Percentiles rank a stretch among this genome's conserved stretches.
Conservation (phyloP, 2,797 vertebrate species). For the Sebastes itinus region DNA sequence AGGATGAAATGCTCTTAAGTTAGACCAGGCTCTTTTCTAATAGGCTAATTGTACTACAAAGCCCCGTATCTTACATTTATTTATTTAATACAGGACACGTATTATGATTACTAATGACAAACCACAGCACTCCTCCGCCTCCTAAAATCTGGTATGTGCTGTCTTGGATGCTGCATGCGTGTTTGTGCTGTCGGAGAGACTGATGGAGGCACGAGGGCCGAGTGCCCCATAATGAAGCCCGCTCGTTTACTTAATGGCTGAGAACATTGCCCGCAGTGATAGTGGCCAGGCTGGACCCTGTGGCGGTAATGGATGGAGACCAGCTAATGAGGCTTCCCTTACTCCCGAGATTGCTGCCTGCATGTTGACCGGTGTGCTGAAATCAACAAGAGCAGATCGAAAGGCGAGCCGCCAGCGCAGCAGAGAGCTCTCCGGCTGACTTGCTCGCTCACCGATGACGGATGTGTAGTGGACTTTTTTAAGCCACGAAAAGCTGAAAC, state of each 20-base stretch:
- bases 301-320: slow-evolving; percentile 81
- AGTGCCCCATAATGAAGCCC: slow-evolving; percentile 77
- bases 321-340: slow-evolving; percentile 74
- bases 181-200: slow-evolving; percentile 65
- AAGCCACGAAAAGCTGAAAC: slow-evolving; percentile 9
- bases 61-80: slow-evolving; percentile 2
- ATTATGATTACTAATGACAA: slow-evolving; percentile 6
- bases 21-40: not conserved
- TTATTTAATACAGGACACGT: not conserved
- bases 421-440: slow-evolving; percentile 27
- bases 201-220: slow-evolving; percentile 57
- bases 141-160: slow-evolving; percentile 18
- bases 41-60: slow-evolving; percentile 10
- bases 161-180: slow-evolving; percentile 10
- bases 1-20: not conserved
- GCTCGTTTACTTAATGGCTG: slow-evolving; percentile 85
- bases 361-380: slow-evolving; percentile 59
- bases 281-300: slow-evolving; percentile 72
- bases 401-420: slow-evolving; percentile 39
- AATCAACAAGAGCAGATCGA: slow-evolving; percentile 67
- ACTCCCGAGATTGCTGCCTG: slow-evolving; percentile 45
- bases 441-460: slow-evolving; percentile 23
- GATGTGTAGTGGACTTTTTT: slow-evolving; percentile 25
- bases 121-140: not conserved
- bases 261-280: slow-evolving; percentile 77